A percentile compares a stretch with the other conserved stretches of the same genome.
phyloP scores from a whole-genome alignment of 1,140 invertebrate species.

The Drosophila varians region DNA sequence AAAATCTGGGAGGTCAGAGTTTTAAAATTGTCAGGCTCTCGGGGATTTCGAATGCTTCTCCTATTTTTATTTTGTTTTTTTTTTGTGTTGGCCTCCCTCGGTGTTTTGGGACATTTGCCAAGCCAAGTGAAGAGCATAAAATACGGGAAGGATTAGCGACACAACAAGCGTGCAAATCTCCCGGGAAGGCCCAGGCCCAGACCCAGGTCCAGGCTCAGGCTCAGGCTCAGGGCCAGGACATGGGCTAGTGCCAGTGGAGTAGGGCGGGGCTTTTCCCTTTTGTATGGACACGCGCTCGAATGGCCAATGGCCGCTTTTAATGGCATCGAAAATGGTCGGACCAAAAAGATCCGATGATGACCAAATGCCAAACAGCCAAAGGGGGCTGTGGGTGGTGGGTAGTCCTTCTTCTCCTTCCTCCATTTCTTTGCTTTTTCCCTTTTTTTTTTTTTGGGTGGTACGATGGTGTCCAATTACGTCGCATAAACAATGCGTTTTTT shows the following conservation, averaged over 20 bases:
- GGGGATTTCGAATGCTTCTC: constrained; percentile 11
- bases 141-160: constrained; percentile 73
- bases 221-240: too few species aligned
- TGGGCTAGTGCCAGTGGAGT: too few species aligned
- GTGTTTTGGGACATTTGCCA: constrained; percentile 53
- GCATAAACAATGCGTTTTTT: constrained; percentile 81
- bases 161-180: constrained; percentile 55
- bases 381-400: not conserved
- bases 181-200: constrained; percentile 2
- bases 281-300: constrained; percentile 56
- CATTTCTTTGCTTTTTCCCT: not conserved
- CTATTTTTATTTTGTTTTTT: constrained; percentile 24
- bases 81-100: constrained; percentile 16
- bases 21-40: constrained; percentile 30
- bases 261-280: constrained; percentile 9
- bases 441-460: constrained; percentile 6
- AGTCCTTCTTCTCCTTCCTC: not conserved
- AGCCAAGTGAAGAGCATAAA: constrained; percentile 68
- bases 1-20: not conserved
- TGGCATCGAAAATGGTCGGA: constrained; percentile 71
- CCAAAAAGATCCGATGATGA: constrained; percentile 60
- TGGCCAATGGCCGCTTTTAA: constrained; percentile 59
- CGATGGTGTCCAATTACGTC: constrained; percentile 77
- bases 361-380: constrained; percentile 46
- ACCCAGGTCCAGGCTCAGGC: too few species aligned